These are phyloP conservation scores for Hesperophylax magnus DNA, from an alignment of 1,140 invertebrate genomes.

Conservation along the genomic window DNA sequence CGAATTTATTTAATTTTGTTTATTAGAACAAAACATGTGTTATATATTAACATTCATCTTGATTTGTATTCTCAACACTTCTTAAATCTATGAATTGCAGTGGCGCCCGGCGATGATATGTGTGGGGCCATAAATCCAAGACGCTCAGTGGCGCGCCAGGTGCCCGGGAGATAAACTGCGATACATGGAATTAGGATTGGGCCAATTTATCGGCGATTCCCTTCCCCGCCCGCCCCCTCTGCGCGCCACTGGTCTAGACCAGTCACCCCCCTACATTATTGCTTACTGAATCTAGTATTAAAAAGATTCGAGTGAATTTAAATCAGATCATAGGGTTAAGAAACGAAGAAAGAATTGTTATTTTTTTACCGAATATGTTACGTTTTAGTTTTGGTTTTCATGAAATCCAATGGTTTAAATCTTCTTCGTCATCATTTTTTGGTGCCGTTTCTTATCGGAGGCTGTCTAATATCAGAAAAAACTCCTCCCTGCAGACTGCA, in stretches of 20 bases:
- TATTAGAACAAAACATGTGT: too few relatives aligned
- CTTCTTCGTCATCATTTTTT: too few relatives aligned
- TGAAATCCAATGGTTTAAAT: too few relatives aligned
- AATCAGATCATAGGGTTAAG: constrained; percentile 1
- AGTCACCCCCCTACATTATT: not conserved
- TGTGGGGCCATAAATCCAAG: constrained; percentile 14
- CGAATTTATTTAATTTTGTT: too few relatives aligned
- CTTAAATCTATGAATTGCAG: not conserved
- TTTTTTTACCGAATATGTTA: too few relatives aligned
- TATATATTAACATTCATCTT: too few relatives aligned
- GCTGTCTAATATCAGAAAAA: too few relatives aligned
- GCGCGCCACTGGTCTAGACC: constrained; percentile 18
- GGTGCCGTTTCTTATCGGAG: too few relatives aligned
- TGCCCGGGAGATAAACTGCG: constrained; percentile 46
- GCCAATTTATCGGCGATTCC: constrained; percentile 44
- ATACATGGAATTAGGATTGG: constrained; percentile 53
- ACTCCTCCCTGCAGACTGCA: too few relatives aligned
- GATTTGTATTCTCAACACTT: too few relatives aligned
- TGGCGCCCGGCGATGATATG: constrained; percentile 10
- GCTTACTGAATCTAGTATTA: constrained; percentile 21
- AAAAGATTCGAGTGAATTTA: constrained; percentile 11
- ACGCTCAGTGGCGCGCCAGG: constrained; percentile 9
- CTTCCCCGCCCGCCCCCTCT: not conserved
- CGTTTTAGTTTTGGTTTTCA: too few relatives aligned
- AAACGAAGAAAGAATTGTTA: not conserved